Conservation (phyloP, 2,888 invertebrate genomes). For the Empis stercorea region DNA sequence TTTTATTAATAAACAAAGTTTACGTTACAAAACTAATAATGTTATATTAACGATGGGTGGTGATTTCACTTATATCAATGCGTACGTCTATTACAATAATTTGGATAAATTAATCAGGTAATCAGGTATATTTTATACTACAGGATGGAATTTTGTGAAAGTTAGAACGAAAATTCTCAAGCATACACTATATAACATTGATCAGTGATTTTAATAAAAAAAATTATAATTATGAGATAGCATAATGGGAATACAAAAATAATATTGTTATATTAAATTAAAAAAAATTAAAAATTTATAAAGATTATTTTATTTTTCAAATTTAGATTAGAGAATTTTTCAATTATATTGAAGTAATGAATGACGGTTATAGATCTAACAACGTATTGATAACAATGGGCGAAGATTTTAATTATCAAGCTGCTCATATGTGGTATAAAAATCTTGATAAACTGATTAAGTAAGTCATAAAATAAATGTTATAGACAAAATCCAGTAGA, state of each 20-base stretch:
- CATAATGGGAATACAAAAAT: too few species aligned
- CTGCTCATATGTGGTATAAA: slow-evolving; percentile 61
- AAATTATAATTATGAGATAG: too few species aligned
- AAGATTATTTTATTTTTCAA: not conserved
- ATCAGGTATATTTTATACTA: too few species aligned
- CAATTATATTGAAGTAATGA: slow-evolving; percentile 41
- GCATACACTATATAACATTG: too few species aligned
- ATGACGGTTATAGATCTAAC: slow-evolving; percentile 45
- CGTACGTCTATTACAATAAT: slow-evolving; percentile 67
- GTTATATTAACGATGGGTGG: slow-evolving; percentile 81
- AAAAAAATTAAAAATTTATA: not conserved
- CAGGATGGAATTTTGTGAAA: too few species aligned
- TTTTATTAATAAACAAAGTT: slow-evolving; percentile 44
- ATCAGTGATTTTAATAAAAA: too few species aligned
- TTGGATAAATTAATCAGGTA: slow-evolving; percentile 68
- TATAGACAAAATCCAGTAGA: not conserved
- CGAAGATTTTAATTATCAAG: slow-evolving; percentile 79
- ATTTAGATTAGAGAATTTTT: slow-evolving; percentile 46
- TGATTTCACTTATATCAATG: slow-evolving; percentile 79
- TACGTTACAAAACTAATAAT: slow-evolving; percentile 53
- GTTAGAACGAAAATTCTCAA: too few species aligned
- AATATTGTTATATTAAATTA: too few species aligned
- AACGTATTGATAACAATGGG: slow-evolving; percentile 88
- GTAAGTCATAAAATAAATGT: slow-evolving; percentile 37
- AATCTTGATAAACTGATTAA: slow-evolving; percentile 81